Base-by-base conservation (phyloP, 2,797 vertebrate genomes). In the Phataginus tetradactyla region DNA sequence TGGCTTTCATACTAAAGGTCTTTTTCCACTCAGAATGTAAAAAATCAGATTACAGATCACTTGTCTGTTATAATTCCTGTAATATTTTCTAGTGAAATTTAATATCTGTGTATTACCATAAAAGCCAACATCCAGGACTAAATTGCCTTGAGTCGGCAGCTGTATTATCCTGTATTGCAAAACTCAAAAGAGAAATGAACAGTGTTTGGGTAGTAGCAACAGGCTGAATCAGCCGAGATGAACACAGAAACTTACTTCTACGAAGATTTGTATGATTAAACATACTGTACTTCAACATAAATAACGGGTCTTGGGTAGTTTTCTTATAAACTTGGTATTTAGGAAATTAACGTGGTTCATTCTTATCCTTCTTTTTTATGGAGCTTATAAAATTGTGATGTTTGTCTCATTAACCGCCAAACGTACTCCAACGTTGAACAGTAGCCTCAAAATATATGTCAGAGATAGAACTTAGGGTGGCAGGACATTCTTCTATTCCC, bases 1-100 rank as follows among this genome's bases (percentile, higher is more conserved):
- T 7, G 49, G 55, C n/a, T 81, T 17, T 88, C 80, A 86, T 4
- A 84, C 4, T 34, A 29, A 95, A 85, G 42, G 66, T 61, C 29
- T 66, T 94, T 45, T 86, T 95, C 80, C 66, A 69, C 64, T 71
- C 53, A 89, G 71, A 90, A 90, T 72, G 51, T 61, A 45, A 96
- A 72, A 96, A 80, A 63, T 87, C 90, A 87, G 74, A 91, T 63
- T 79, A 59, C 53, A 78, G 51, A 80, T 63, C 57, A 86, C 37
- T 51, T 49, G 75, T 27, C 61, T 27, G 92, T 93, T 61, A 68
- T 90, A 88, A 84, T 94, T 95, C 32, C 83, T 68, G 20, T 57
- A 66, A 72, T 96, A 34, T 85, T 86, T 86, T 83, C 71, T 84
- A 86, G 78, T 77, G 81, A 86, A 86, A 90, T 45, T 89, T 75